Base-by-base conservation (phyloP, 2,888 invertebrate species). In the Eristalis tenax region DNA sequence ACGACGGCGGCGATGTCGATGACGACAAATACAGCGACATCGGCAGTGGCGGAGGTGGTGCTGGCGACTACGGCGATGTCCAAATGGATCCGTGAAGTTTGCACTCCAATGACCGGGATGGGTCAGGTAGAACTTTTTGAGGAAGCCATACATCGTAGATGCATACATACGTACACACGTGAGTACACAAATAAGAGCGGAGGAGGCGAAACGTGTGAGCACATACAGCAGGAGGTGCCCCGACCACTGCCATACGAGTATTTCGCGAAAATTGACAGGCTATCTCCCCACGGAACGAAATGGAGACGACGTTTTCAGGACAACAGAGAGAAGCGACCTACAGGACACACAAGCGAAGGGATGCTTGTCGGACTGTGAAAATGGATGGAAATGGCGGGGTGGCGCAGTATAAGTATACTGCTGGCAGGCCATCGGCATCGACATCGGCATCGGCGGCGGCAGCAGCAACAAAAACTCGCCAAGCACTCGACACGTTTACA, bases 211-310 rank as follows among this genome's bases (percentile, higher is more conserved):
- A 70, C 83, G 78, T 83, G 64, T 82, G 70, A 68, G 83, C 74
- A 83, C 63, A 66, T 79, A 80, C 32, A 78, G 43, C 68, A 69
- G 59, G 50, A 26, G 61, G 32, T 2, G 8, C 38, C 57, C 68
- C 74, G 68, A 43, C 79, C 63, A 59, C 83, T 35, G 77, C 65
- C 77, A 6, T 2, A 8, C n/a, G 50, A 50, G 70, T 78, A 74
- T 84, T 74, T 84, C 88, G 88, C 88, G 88, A 84, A 88, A 88
- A 88, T 84, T 83, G 88, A 81, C 84, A 88, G 65, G 65, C 68
- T 73, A 77, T 66, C 70, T 76, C 75, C 75, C 71, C 83, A 76
- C 76, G 80, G 77, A 77, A 74, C 77, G 84, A 81, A 84, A 88
- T 88, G 69, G 79, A 88, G 77, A 88, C 75, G 77, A 84, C 87